Conservation (phyloP, 2,797 vertebrate genomes). For the Limnodromus scolopaceus region DNA sequence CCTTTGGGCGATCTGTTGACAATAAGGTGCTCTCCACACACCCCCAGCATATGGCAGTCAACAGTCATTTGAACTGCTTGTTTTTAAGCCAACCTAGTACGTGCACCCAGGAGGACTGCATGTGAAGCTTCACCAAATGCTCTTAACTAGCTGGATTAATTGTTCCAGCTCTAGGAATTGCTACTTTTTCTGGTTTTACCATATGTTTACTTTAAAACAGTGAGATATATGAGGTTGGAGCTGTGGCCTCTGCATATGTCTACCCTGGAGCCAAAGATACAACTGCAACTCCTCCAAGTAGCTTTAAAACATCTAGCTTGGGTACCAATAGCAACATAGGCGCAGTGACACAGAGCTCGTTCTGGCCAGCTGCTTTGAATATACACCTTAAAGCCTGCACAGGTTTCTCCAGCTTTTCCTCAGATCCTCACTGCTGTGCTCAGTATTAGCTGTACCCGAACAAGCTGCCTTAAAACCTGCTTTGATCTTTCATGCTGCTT, state of each 20-base stretch:
- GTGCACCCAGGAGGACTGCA: background rate
- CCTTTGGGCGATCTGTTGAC: background rate
- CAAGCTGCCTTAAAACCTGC: background rate
- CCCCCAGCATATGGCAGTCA: background rate
- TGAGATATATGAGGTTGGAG: background rate
- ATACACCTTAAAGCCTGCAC: background rate
- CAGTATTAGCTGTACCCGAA: background rate
- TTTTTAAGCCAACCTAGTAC: background rate
- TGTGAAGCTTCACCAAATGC: background rate
- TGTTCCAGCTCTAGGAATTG: background rate
- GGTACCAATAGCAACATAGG: background rate
- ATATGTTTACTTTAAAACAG: background rate
- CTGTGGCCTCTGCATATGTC: background rate
- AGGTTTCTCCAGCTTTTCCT: background rate
- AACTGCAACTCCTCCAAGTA: background rate
- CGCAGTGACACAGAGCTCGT: rapidly evolving
- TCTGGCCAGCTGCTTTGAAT: background rate
- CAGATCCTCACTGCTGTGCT: too few species aligned
- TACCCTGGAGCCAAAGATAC: background rate
- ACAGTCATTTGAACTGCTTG: background rate
- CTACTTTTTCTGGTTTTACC: background rate
- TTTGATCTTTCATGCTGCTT: rapidly evolving
- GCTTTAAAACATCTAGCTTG: background rate
- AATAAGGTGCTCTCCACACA: background rate
- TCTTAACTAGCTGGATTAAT: background rate